These are phyloP conservation scores for Aphidius gifuensis DNA, from an alignment of 1,140 invertebrate genomes.

Conservation along the genomic window DNA sequence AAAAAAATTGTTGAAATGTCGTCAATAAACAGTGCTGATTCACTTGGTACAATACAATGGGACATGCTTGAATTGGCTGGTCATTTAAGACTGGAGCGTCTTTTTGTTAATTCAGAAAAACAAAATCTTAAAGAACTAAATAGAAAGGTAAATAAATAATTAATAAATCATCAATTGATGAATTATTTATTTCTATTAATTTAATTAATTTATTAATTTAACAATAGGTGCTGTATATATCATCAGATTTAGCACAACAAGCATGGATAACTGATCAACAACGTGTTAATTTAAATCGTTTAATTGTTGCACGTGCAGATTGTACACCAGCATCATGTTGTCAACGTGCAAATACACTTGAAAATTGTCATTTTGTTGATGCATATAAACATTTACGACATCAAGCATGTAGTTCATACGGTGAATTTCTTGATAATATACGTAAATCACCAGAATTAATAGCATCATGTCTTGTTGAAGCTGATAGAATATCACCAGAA, in stretches of 20 bases:
- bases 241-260: conserved; percentile 68
- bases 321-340: conserved; percentile 73
- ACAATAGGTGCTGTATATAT: conserved; percentile 59
- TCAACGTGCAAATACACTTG: conserved; percentile 72
- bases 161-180: too few species aligned
- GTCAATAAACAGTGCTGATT: conserved; percentile 49
- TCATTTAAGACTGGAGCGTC: conserved; percentile 68
- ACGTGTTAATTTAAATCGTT: conserved; percentile 75
- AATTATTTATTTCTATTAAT: conserved; percentile 14
- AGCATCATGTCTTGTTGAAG: conserved; percentile 75
- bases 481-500: conserved; percentile 66
- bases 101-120: conserved; percentile 72
- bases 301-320: conserved; percentile 74
- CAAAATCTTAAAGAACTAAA: conserved; percentile 70
- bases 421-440: conserved; percentile 75
- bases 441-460: conserved; percentile 77
- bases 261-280: conserved; percentile 89
- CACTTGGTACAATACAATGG: conserved; percentile 49
- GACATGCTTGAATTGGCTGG: conserved; percentile 69
- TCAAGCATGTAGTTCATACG: conserved; percentile 72
- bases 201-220: conserved; percentile 16
- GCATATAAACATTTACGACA: conserved; percentile 82
- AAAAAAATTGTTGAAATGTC: conserved; percentile 32
- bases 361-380: conserved; percentile 81
- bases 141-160: conserved; percentile 60